Evolutionary conservation across 1,140 invertebrate species (phyloP), one percentile per base, ranked within the genome.

Genomic region (Megalopta genalis): DNA sequence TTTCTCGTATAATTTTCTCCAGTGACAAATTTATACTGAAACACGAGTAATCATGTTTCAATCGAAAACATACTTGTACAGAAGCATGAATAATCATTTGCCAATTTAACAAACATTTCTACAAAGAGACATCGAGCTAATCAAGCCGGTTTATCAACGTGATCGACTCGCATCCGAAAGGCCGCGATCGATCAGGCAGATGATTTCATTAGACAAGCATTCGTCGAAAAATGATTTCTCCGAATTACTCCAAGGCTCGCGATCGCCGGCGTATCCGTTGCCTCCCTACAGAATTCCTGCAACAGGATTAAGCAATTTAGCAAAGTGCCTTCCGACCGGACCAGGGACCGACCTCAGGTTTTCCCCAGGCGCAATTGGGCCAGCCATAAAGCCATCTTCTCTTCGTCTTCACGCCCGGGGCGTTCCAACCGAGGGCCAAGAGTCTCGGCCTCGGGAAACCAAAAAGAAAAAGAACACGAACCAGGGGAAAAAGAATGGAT

Each of bases 231-330:
- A 52, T 52, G 18, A 52, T 52, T 52, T 21, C 16, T 52, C 49
- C 18, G 49, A 52, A 18, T 52, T 3, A 7, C 16, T 6, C 6
- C 4, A n/a, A n/a, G 54, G 21, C 16, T 21, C n/a, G 7, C 6
- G 2, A n/a, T 21, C 21, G 8, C 49, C 49, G 16, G 12, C 49
- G 27, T 32, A 21, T 32, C 60, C 27, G 16, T 14, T 21, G 23
- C 27, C 37, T 37, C n/a, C 52, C 52, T 3, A 1, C 16, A 8
- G 54, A 32, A 65, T 39, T n/a, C 37, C 54, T 4, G 62, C 18
- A 0, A 27, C 39, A 10, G 63, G 37, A 75, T 75, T 67, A 75
- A 75, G 63, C 18, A 75, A 75, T 75, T 75, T 42, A 14, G 32
- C 66, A 46, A 39, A 57, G 23, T 75, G n/a, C 63, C 49, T 39